A percentile compares a stretch with the other conserved stretches of the same genome.
These are phyloP conservation scores for Anoura caudifer DNA, from an alignment of 2,113 vertebrate genomes.

Conservation along the genomic window DNA sequence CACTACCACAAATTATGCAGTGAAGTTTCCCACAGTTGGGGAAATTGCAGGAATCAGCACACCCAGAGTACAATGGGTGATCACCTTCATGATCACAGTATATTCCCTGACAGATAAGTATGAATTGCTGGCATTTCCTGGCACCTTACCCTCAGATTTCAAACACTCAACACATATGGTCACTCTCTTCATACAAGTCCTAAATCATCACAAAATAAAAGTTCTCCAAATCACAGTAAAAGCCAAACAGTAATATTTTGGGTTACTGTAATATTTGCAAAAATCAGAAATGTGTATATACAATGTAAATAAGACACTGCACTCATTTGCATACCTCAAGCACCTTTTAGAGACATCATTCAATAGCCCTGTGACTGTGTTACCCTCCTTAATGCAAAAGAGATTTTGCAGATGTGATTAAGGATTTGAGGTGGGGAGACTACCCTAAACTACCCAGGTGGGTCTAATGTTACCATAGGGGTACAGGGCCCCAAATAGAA, in stretches of 20 bases:
- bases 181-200: neutral
- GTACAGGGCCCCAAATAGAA: neutral
- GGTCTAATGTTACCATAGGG: neutral
- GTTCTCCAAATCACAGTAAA: neutral
- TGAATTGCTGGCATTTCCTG: neutral
- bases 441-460: neutral
- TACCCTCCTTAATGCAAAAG: neutral
- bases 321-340: neutral
- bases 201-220: neutral
- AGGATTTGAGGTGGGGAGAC: neutral
- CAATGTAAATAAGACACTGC: neutral
- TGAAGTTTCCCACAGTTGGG: neutral
- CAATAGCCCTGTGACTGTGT: neutral
- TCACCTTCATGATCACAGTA: neutral
- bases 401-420: neutral
- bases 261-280: neutral
- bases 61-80: neutral
- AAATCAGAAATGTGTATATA: neutral
- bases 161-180: neutral
- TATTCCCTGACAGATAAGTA: slow-evolving; percentile 51
- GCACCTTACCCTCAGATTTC: neutral
- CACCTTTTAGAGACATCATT: neutral
- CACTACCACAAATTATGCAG: neutral
- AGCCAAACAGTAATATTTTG: neutral
- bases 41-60: neutral